Evolutionary conservation across 1,140 invertebrate genomes (phyloP), one percentile per base, ranked within the genome.

Genomic region (Zaprionus tsacasi): DNA sequence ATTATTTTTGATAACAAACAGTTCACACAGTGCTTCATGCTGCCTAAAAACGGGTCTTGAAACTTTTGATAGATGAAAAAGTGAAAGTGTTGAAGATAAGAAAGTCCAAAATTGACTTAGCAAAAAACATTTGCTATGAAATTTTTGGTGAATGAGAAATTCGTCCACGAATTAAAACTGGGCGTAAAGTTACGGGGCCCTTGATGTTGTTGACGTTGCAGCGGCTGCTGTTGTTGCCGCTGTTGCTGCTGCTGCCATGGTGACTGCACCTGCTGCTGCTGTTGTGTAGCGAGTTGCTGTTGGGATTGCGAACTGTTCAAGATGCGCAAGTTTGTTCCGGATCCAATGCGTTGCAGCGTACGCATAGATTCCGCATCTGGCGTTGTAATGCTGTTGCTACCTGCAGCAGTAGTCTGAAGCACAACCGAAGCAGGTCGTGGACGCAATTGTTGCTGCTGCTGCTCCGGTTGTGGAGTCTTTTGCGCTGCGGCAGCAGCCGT

Each of bases 141-240:
- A 81, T 92, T 92, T 79, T 92, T 92, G 58, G 91, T 92, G 70
- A 92, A 92, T 76, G 91, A 89, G 60, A 92, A 92, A 91, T 92
- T 92, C 58, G 81, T 92, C 91, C 91, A 92, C 76, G 91, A 91
- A 86, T 91, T 91, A 10, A 92, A 91, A 74, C 73, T 91, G 70
- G 91, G 91, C 78, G 80, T 81, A 64, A 85, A 91, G 50, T 82
- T 71, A 15, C 74, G 25, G 17, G 76, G 75, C 70, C 74, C 74
- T 52, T 69, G 75, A 11, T 61, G 63, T 7, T 65, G 68, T 11
- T 70, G 74, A 11, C 56, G 58, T 13, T 73, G 64, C 52, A 70
- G 72, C 13, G 61, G 56, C 0, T 69, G 65, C 5, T 64, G 38
- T 21, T 54, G 74, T 11, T 38, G 76, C 17, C 71, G 68, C 8